Evolutionary conservation across 2,888 invertebrate species (phyloP).

Genomic region (Amitus sp.): DNA sequence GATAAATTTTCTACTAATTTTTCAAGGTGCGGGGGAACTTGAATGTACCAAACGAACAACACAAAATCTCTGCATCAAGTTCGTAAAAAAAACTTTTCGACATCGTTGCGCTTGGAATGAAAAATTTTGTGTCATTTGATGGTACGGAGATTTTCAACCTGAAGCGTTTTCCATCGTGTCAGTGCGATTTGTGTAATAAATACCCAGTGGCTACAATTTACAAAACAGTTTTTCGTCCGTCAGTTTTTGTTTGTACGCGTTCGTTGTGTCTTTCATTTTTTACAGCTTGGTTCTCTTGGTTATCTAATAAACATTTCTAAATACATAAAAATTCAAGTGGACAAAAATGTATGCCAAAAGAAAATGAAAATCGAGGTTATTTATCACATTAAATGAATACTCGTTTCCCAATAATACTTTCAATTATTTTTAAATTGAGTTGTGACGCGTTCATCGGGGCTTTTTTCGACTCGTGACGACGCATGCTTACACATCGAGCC

Average conservation of each 20-base stretch:
- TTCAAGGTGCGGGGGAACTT: no score
- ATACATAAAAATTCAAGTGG: no score
- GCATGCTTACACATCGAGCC: constrained; percentile 42
- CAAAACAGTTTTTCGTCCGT: constrained; percentile 3
- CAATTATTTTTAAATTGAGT: no score
- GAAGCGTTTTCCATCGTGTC: constrained; percentile 31
- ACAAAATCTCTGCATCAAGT: background rate
- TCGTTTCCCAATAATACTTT: no score
- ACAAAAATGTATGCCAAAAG: no score
- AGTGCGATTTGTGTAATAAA: constrained; percentile 31
- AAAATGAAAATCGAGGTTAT: constrained; percentile 5
- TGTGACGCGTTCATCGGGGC: constrained; percentile 37
- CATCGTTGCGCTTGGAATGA: no score
- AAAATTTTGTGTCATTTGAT: constrained; percentile 12
- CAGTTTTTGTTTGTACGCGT: background rate
- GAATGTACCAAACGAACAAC: background rate
- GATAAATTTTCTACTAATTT: background rate
- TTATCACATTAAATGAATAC: background rate
- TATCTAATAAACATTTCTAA: no score
- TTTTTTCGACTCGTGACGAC: constrained; percentile 56
- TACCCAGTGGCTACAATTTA: constrained; percentile 27
- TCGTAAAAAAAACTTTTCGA: background rate
- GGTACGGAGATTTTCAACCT: constrained; percentile 20
- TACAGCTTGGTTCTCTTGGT: background rate
- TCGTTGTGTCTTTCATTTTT: background rate